Evolutionary conservation across 2,113 vertebrate species (phyloP).

Genomic region (Apus apus): DNA sequence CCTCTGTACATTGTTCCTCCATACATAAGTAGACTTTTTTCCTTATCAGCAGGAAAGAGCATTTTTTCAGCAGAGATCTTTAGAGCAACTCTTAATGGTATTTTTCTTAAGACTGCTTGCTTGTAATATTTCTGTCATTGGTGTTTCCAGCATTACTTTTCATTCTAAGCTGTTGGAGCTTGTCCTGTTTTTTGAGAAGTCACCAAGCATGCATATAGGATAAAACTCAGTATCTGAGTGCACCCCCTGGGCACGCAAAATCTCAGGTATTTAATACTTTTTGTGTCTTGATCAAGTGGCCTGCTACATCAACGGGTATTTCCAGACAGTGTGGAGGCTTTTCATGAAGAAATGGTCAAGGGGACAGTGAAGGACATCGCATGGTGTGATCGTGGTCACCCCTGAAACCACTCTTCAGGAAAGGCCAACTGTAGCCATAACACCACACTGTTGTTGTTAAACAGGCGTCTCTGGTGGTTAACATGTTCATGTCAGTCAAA

Average conservation of each 20-base stretch:
- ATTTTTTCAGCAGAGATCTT: neutral
- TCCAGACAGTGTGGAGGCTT: neutral
- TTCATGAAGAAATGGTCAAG: neutral
- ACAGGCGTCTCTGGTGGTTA: neutral
- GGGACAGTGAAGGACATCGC: neutral
- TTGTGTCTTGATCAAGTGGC: neutral
- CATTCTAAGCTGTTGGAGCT: neutral
- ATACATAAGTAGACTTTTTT: neutral
- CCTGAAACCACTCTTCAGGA: neutral
- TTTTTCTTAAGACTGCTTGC: neutral
- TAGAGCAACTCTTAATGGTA: neutral
- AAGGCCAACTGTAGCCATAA: neutral
- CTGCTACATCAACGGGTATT: neutral
- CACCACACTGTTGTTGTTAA: neutral
- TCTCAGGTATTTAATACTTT: neutral
- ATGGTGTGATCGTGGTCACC: neutral
- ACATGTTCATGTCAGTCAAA: neutral
- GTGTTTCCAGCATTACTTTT: neutral
- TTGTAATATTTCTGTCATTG: neutral
- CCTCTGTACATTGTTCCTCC: neutral
- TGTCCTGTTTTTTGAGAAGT: neutral
- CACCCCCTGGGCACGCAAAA: neutral
- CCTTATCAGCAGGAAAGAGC: neutral
- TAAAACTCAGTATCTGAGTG: neutral
- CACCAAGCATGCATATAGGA: neutral